Evolutionary conservation across 2,797 vertebrate genomes (phyloP), one percentile per base, ranked within the genome.

Genomic region (Gallinago solitaria): DNA sequence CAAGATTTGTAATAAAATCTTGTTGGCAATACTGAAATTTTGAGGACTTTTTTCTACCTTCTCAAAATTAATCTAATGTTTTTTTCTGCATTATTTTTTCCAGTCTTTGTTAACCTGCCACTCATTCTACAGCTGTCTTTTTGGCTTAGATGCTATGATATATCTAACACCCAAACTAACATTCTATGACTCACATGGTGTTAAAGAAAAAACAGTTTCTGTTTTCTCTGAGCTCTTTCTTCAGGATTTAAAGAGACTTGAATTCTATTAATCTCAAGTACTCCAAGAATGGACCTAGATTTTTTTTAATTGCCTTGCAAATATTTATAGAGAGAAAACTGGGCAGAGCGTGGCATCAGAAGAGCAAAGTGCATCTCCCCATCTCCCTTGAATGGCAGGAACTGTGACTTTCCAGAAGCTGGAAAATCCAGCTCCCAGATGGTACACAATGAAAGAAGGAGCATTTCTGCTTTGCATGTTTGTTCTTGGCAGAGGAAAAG

Each of bases 121-220:
- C 32, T 94, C 67, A 81, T 91, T 90, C 41, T 86, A 56, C 83
- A 90, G 63, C 84, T 96, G 61, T 68, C 82, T 93, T 94, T 95
- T 84, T 84, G 78, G 43, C 65, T 91, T 92, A 43, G 76, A 84
- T 95, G 63, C 83, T 65, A 10, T 83, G 65, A 83, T 75, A 77
- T 91, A 87, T 90, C 77, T 59, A 95, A 91, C 59, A 95, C 60
- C n/a, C 54, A 84, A 96, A 82, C 83, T 91, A 91, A 96, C 60
- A 53, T 35, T 61, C 83, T 65, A 30, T 91, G 87, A 93, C 56
- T 96, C 91, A 86, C 39, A 24, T 8, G 19, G 48, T 47, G 32
- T 79, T 94, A 57, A 84, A 88, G 80, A 56, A 83, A 88, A 67
- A 1, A 1, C 16, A 50, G 28, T 57, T 86, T 86, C 50, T 85